These are phyloP conservation scores for Sphaerodactylus townsendi DNA, from an alignment of 2,113 vertebrate species.

Conservation along the genomic window DNA sequence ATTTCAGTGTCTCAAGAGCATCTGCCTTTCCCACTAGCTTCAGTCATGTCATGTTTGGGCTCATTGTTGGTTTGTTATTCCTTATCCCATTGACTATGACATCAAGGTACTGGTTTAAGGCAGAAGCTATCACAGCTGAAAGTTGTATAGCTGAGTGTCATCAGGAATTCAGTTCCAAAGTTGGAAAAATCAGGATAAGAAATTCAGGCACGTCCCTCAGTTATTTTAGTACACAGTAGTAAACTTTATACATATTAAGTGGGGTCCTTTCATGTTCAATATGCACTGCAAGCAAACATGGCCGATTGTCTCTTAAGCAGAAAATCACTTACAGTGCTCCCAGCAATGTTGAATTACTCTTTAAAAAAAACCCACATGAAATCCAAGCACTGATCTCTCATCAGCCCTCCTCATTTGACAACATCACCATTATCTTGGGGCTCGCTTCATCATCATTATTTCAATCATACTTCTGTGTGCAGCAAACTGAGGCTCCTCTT, in stretches of 20 bases:
- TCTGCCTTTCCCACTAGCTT: too few species aligned
- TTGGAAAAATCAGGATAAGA: too few species aligned
- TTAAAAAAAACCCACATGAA: conserved; percentile 47
- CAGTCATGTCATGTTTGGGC: too few species aligned
- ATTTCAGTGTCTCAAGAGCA: too few species aligned
- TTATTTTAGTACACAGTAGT: background rate
- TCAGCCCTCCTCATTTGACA: conserved; percentile 26
- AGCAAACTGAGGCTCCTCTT: background rate
- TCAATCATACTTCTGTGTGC: background rate
- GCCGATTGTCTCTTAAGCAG: conserved; percentile 40
- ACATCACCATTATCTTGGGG: conserved; percentile 29
- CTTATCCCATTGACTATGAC: too few species aligned
- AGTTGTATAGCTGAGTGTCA: too few species aligned
- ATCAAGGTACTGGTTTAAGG: too few species aligned
- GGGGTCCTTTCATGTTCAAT: conserved; percentile 26
- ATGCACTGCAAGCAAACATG: conserved; percentile 33
- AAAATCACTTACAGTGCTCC: conserved; percentile 50
- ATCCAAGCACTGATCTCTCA: conserved; percentile 42
- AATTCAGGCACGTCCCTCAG: too few species aligned
- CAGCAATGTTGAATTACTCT: conserved; percentile 40
- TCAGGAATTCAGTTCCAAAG: too few species aligned
- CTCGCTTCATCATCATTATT: conserved; percentile 45
- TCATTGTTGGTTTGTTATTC: too few species aligned
- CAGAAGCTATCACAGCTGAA: too few species aligned
- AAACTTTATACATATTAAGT: conserved; percentile 5